Conservation (phyloP, 35 echinoderm and acorn worm genomes). For the Heliocidaris erythrogramma region DNA sequence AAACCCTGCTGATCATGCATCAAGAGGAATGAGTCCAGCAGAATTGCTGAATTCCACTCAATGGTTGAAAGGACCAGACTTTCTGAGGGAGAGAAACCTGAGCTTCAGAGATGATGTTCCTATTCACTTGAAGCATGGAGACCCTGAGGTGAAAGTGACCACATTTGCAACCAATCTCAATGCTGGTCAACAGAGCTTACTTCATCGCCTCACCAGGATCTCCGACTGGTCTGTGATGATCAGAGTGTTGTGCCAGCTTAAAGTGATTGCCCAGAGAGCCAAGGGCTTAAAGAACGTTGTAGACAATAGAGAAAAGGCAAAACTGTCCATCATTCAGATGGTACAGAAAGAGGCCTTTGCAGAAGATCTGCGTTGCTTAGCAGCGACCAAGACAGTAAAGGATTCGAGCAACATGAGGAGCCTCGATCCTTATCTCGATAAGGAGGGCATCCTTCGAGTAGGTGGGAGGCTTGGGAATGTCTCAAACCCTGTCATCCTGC, state of each 20-base stretch:
- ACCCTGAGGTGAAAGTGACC: slow-evolving; percentile 28
- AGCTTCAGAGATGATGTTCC: background rate
- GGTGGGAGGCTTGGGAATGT: no score
- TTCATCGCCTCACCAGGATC: slow-evolving; percentile 20
- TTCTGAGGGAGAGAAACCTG: slow-evolving; percentile 25
- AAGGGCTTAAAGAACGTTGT: no score
- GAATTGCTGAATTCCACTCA: background rate
- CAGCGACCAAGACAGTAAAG: no score
- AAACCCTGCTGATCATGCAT: slow-evolving; percentile 72
- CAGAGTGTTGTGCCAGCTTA: slow-evolving; percentile 8
- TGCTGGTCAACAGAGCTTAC: background rate
- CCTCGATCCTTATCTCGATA: no score
- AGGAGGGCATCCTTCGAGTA: no score
- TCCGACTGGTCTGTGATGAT: slow-evolving; percentile 47
- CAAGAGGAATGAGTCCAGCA: slow-evolving; percentile 57
- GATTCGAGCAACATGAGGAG: no score
- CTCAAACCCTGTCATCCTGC: no score
- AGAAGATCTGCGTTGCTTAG: no score
- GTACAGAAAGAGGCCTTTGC: no score
- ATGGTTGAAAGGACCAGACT: slow-evolving; percentile 70
- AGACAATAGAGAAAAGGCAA: no score
- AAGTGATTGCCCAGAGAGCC: no score
- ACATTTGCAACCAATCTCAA: background rate
- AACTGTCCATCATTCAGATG: no score
- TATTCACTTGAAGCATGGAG: background rate